Base-by-base conservation (phyloP, 2,888 invertebrate genomes). In the Rhamnusium bicolor region DNA sequence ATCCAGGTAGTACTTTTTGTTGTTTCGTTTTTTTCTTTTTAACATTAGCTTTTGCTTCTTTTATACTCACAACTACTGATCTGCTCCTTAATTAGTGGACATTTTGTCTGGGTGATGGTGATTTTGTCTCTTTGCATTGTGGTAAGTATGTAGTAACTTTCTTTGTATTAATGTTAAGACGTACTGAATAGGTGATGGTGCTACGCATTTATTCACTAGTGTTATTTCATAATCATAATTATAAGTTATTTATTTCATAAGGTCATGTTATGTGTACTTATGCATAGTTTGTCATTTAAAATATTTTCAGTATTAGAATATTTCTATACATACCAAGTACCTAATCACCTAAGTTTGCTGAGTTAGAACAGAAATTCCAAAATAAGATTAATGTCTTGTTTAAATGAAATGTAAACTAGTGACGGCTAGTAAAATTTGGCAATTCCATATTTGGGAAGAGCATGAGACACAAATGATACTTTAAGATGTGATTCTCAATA, bases 1-100 rank as follows among this genome's bases (percentile, higher is more conserved):
- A 83, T 79, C 85, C 87, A 88, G 87, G 87, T 89, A 87, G 85
- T 86, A 86, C 82, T 82, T 82, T 82, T 84, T 76, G 85, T 83
- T 82, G 77, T 80, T 78, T 75, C 74, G 75, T 76, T 73, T 79
- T n/a, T 80, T 75, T 75, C 70, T 61, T 53, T 69, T 80, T 81
- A 80, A 85, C 51, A 69, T 18, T 24, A 46, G 71, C 74, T 71
- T 73, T 56, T 60, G 63, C 69, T 69, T 65, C 24, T 56, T 60
- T 65, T 40, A 61, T 10, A 47, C 46, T 61, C 8, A 69, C 27
- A n/a, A n/a, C n/a, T n/a, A 61, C 14, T 21, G 40, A 19, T 10
- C 6, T 51, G 18, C 8, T 51, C 51, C 18, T 51, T 19, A 18
- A 51, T 16, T 7, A 18, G 3, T 16, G 19, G 19, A 19, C 1